These are phyloP conservation scores for Pseudococcus viburni DNA, from an alignment of 2,888 invertebrate genomes.

Conservation along the genomic window DNA sequence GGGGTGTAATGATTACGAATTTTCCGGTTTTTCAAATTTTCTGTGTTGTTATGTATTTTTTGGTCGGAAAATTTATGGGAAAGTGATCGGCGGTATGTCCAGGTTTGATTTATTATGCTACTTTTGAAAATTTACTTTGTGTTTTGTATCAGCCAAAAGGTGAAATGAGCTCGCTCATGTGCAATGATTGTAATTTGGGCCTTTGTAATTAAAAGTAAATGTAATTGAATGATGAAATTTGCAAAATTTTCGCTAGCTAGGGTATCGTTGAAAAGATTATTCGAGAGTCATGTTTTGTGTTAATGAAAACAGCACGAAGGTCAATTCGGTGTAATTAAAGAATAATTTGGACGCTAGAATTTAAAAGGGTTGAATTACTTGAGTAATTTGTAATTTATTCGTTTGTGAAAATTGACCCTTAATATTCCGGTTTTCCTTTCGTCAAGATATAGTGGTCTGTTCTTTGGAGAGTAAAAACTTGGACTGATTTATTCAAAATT, in stretches of 20 bases:
- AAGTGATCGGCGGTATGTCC: neutral
- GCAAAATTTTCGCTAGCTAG: neutral
- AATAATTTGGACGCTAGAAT: neutral
- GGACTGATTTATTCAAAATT: neutral
- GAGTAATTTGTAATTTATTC: neutral
- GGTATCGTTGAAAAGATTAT: neutral
- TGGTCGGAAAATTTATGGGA: neutral
- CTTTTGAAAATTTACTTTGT: neutral
- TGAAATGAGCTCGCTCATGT: neutral
- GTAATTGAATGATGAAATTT: neutral
- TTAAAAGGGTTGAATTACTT: neutral
- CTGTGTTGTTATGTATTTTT: neutral
- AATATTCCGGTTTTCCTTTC: neutral
- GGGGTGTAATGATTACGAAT: slow-evolving; percentile 38
- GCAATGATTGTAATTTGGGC: neutral
- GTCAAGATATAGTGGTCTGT: neutral
- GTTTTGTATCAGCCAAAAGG: neutral
- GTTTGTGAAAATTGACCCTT: neutral
- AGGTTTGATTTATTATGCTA: neutral
- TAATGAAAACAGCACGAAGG: neutral
- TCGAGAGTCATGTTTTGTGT: neutral
- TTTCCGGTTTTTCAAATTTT: slow-evolving; percentile 25
- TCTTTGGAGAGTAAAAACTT: neutral
- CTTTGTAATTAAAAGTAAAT: neutral
- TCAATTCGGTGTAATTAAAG: neutral